Evolutionary conservation across 2,113 vertebrate genomes (phyloP).

Genomic region (Corapipo altera): DNA sequence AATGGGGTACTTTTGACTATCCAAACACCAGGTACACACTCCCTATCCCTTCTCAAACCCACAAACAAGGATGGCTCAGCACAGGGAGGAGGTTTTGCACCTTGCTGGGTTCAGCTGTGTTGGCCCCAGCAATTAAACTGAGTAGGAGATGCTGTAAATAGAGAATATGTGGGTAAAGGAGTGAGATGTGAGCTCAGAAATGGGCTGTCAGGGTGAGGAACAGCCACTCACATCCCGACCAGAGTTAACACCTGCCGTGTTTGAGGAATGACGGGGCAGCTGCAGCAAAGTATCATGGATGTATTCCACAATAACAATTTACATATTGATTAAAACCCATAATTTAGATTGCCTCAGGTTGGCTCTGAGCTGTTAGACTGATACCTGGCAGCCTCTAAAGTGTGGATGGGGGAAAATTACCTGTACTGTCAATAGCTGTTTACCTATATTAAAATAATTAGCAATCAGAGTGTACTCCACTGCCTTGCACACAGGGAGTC

Average conservation of each 20-base stretch:
- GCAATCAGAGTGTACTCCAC: slow-evolving; percentile 14
- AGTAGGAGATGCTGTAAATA: background rate
- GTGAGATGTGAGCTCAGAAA: background rate
- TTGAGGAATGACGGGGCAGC: background rate
- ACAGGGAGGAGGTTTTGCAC: background rate
- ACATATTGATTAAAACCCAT: slow-evolving; percentile 37
- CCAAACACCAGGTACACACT: background rate
- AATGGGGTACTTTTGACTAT: accelerated
- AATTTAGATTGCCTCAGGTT: slow-evolving; percentile 29
- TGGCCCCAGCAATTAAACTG: accelerated
- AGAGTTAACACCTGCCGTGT: background rate
- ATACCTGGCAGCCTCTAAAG: slow-evolving; percentile 23
- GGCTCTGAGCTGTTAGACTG: background rate
- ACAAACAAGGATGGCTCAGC: background rate
- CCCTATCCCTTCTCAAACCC: background rate
- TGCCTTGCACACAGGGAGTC: background rate
- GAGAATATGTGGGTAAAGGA: background rate
- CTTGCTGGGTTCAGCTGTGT: background rate
- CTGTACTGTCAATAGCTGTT: slow-evolving; percentile 52
- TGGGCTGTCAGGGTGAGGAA: background rate
- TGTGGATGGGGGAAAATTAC: slow-evolving; percentile 16
- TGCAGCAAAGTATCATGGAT: background rate
- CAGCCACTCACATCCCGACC: background rate
- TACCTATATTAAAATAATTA: slow-evolving; percentile 59
- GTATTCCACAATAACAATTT: slow-evolving; percentile 27